A percentile compares a stretch with the other conserved stretches of the same genome.
Evolutionary conservation across 2,113 vertebrate species (phyloP).

Genomic region (Eudyptes chrysolophus): DNA sequence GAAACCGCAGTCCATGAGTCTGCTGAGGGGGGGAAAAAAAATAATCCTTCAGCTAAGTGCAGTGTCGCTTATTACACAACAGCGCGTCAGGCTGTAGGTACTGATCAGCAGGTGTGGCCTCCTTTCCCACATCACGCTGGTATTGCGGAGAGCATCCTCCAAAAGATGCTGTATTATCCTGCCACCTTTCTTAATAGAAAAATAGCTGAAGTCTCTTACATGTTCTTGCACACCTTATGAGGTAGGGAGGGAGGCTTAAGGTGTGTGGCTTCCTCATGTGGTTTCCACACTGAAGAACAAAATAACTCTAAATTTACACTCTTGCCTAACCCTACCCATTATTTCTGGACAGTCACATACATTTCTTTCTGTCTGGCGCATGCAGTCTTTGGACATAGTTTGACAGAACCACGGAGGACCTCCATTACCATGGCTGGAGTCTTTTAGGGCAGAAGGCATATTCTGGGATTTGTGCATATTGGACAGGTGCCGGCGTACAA

Average conservation of each 20-base stretch:
- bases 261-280: background rate
- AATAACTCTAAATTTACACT: background rate
- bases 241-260: background rate
- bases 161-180: background rate
- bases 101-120: background rate
- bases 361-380: background rate
- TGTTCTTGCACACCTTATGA: no score
- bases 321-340: background rate
- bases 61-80: accelerated
- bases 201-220: background rate
- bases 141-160: background rate
- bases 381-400: background rate
- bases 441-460: background rate
- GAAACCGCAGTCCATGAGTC: constrained; percentile 85
- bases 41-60: background rate
- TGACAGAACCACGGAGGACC: background rate
- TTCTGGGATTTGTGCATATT: background rate
- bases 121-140: background rate
- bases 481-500: background rate
- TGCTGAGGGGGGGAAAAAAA: background rate
- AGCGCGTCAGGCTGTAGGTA: background rate
- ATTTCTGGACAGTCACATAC: background rate
- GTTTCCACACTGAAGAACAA: background rate
- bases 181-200: background rate
- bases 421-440: background rate